Conservation (phyloP, 2,113 vertebrate genomes). For the Rhinopithecus roxellana region DNA sequence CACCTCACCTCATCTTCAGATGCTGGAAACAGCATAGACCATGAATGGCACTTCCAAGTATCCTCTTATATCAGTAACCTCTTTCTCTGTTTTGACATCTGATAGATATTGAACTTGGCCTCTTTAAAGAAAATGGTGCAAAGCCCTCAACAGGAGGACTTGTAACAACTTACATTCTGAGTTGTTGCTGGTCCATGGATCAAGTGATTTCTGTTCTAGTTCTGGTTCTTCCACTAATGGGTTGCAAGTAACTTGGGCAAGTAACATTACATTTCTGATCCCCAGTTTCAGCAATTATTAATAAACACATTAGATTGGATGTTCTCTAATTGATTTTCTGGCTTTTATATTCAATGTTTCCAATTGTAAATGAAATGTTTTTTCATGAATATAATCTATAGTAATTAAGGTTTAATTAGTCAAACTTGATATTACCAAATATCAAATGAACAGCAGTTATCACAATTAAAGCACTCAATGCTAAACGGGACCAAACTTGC, state of each 20-base stretch:
- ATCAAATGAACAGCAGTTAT: not conserved
- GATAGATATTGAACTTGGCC: not conserved
- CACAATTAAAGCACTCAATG: not conserved
- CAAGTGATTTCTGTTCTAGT: not conserved
- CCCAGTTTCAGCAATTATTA: not conserved
- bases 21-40: not conserved
- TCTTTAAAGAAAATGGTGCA: not conserved
- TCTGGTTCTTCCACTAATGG: not conserved
- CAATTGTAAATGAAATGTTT: not conserved
- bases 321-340: not conserved
- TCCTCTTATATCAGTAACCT: not conserved
- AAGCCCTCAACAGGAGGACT: not conserved
- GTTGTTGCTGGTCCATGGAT: not conserved
- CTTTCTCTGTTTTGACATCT: not conserved
- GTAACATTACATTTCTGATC: not conserved
- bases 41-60: not conserved
- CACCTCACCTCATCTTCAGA: not conserved
- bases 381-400: not conserved
- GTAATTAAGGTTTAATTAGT: not conserved
- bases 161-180: not conserved
- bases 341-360: not conserved
- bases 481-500: not conserved
- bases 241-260: not conserved
- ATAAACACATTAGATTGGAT: not conserved
- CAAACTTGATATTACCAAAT: not conserved